Evolutionary conservation across 2,113 vertebrate species (phyloP).

Genomic region (Corydoras sp.): DNA sequence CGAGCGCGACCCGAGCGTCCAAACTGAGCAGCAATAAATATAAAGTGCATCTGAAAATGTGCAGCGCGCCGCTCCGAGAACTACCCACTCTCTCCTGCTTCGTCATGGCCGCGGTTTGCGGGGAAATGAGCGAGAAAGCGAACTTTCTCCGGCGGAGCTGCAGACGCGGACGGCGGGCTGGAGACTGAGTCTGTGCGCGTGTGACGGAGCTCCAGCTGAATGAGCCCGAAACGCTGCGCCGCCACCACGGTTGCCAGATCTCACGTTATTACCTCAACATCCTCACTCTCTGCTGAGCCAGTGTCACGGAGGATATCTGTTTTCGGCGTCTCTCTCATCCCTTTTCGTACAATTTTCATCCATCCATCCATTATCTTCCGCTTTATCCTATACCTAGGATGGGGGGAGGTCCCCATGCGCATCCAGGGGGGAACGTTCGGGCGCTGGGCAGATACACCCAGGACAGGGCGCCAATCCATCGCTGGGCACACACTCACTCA

Average conservation of each 20-base stretch:
- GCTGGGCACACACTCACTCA: too few relatives aligned
- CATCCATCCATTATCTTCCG: too few relatives aligned
- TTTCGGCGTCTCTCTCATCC: too few relatives aligned
- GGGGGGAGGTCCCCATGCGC: too few relatives aligned
- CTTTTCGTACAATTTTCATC: too few relatives aligned
- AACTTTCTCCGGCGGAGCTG: neutral
- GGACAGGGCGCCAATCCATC: too few relatives aligned
- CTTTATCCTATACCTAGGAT: too few relatives aligned
- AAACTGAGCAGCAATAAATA: conserved; percentile 68
- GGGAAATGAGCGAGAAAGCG: neutral
- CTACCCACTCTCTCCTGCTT: conserved; percentile 20
- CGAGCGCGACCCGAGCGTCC: conserved; percentile 54
- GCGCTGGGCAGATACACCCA: too few relatives aligned
- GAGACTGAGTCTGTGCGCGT: neutral
- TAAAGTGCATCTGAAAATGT: conserved; percentile 69
- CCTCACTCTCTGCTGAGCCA: neutral
- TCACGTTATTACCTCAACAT: neutral
- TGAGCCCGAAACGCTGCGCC: conserved; percentile 38
- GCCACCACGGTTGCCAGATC: conserved; percentile 19
- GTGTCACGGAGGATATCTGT: too few relatives aligned
- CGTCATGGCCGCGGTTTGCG: conserved; percentile 57
- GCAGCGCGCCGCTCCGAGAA: conserved; percentile 52
- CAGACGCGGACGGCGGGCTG: neutral
- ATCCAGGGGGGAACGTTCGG: too few relatives aligned
- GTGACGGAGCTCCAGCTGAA: conserved; percentile 57